Evolutionary conservation across 2,113 vertebrate genomes (phyloP).

Genomic region (Electrona antarctica): DNA sequence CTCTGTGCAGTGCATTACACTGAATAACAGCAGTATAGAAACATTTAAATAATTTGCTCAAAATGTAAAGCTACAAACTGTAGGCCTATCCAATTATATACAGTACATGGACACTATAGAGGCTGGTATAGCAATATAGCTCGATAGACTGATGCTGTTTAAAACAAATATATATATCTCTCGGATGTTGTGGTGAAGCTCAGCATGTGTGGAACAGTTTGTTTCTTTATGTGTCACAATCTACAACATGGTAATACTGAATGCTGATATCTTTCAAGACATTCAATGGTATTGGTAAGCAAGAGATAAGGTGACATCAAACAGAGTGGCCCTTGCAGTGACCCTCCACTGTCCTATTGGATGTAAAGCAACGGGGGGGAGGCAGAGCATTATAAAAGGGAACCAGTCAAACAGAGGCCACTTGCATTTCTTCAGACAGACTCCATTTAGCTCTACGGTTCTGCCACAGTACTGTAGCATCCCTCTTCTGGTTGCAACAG

Average conservation of each 20-base stretch:
- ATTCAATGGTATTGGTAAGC: conserved; percentile 4
- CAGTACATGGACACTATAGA: no score
- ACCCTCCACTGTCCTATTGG: neutral
- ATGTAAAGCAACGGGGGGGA: conserved; percentile 4
- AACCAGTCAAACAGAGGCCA: neutral
- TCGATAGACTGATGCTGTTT: neutral
- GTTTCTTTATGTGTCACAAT: neutral
- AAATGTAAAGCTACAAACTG: no score
- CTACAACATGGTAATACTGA: neutral
- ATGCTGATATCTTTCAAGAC: neutral
- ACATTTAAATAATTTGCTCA: no score
- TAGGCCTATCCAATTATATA: no score
- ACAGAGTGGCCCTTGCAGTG: neutral
- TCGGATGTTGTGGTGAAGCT: neutral
- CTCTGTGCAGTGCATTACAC: no score
- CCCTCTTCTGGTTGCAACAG: neutral
- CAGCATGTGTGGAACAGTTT: neutral
- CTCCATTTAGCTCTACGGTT: no score
- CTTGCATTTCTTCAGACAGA: neutral
- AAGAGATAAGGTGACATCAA: conserved; percentile 38
- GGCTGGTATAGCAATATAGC: neutral
- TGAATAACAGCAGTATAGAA: no score
- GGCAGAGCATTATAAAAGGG: conserved; percentile 5
- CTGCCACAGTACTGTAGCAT: neutral
- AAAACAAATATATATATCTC: neutral